These are phyloP conservation scores for Nemopilema nomurai DNA, from an alignment of 30 jellyfish, hydroid and myxozoan species.

Conservation along the genomic window DNA sequence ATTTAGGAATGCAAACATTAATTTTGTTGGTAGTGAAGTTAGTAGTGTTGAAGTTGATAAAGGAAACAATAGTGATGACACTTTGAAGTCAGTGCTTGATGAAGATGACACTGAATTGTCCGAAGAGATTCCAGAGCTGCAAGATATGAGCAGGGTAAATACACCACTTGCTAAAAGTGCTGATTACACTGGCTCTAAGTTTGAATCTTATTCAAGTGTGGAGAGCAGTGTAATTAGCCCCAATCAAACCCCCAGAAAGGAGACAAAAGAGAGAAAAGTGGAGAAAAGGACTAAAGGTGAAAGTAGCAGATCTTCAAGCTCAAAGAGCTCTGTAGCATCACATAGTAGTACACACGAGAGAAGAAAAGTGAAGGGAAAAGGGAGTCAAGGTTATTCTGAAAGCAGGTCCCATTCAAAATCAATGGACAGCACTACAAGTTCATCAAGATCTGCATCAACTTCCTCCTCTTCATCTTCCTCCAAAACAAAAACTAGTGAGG, in stretches of 20 bases:
- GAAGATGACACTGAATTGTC: constrained; percentile 9
- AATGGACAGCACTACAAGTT: neutral
- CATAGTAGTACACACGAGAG: neutral
- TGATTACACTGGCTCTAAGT: constrained; percentile 54
- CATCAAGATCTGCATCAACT: neutral
- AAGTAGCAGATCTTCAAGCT: constrained; percentile 18
- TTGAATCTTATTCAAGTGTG: constrained; percentile 55
- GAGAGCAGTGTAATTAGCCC: neutral
- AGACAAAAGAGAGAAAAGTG: neutral
- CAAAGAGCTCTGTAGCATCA: neutral
- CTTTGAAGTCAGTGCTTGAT: constrained; percentile 3
- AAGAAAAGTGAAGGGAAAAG: neutral
- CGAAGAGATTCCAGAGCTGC: constrained; percentile 56
- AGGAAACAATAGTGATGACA: neutral
- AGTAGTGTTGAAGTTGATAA: neutral
- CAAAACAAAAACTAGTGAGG: constrained; percentile 12
- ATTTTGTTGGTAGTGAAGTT: constrained; percentile 42
- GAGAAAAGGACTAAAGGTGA: neutral
- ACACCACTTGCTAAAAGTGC: constrained; percentile 51
- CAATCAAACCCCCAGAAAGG: neutral
- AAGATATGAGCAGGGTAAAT: constrained; percentile 40
- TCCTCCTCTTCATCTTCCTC: constrained; percentile 29
- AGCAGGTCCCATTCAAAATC: neutral
- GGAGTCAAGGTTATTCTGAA: neutral
- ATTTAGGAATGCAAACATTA: constrained; percentile 26